These are phyloP conservation scores for Macropis europaea DNA, from an alignment of 2,888 invertebrate genomes.

Conservation along the genomic window DNA sequence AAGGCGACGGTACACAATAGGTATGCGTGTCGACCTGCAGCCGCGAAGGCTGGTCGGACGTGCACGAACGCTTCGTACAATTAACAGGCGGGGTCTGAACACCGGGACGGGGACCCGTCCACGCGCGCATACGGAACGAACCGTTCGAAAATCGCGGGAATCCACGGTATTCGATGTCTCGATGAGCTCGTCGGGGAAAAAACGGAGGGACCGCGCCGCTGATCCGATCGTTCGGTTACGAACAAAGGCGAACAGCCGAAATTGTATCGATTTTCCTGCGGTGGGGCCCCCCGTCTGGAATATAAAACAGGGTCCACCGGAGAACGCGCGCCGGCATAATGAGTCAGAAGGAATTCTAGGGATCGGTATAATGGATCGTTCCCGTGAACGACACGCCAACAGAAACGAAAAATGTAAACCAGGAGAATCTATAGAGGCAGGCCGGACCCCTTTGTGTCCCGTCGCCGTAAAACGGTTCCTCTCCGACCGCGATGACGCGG, in stretches of 20 bases:
- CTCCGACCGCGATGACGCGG: slow-evolving; percentile 14
- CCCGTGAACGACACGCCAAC: slow-evolving; percentile 42
- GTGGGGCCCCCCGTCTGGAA: slow-evolving; percentile 42
- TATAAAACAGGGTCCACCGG: slow-evolving; percentile 46
- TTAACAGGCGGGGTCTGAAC: slow-evolving; percentile 63
- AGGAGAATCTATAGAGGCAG: slow-evolving; percentile 46
- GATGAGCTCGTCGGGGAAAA: background rate
- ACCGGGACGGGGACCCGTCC: slow-evolving; percentile 50
- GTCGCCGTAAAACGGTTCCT: slow-evolving; percentile 28
- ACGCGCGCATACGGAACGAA: slow-evolving; percentile 59
- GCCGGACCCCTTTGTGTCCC: slow-evolving; percentile 45
- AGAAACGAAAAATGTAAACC: slow-evolving; percentile 64
- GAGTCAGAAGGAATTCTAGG: slow-evolving; percentile 57
- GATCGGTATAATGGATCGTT: slow-evolving; percentile 56
- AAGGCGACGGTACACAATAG: slow-evolving; percentile 51
- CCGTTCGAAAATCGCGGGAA: too few relatives aligned
- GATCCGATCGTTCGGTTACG: background rate
- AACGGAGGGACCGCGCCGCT: background rate
- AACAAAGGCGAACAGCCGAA: slow-evolving; percentile 30
- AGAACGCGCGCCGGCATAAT: slow-evolving; percentile 49
- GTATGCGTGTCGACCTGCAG: slow-evolving; percentile 59
- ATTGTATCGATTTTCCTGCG: slow-evolving; percentile 55
- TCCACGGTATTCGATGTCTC: too few relatives aligned
- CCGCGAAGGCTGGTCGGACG: slow-evolving; percentile 52
- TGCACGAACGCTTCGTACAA: slow-evolving; percentile 65